Evolutionary conservation across 2,113 vertebrate genomes (phyloP).

Genomic region (Nettapus auritus): DNA sequence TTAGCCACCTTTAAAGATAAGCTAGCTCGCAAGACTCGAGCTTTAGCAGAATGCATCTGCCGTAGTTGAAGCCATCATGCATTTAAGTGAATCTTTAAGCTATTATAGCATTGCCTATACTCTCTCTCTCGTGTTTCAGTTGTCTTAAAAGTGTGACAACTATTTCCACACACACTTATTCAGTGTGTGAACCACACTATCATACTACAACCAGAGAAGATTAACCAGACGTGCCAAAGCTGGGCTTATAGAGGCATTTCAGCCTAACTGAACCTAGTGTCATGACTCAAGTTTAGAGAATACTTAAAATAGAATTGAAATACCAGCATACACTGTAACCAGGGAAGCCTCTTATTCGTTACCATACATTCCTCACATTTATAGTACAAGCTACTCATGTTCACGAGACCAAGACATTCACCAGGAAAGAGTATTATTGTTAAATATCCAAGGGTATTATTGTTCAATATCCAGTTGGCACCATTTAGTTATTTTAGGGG

Average conservation of each 20-base stretch:
- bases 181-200: background rate
- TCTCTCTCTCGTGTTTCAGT: background rate
- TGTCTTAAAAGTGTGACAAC: background rate
- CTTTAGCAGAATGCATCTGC: background rate
- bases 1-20: background rate
- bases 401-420: background rate
- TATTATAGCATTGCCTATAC: background rate
- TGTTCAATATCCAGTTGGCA: background rate
- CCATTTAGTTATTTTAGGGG: background rate
- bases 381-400: background rate
- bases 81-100: background rate
- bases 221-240: constrained; percentile 3
- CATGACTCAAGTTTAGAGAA: constrained; percentile 44
- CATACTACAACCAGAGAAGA: background rate
- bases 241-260: background rate
- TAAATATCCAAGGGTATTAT: background rate
- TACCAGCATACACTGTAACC: background rate
- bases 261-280: background rate
- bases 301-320: constrained; percentile 51
- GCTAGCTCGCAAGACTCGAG: background rate
- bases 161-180: background rate
- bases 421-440: background rate
- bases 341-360: constrained; percentile 33
- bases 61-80: accelerated
- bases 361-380: background rate